These are phyloP conservation scores for Cichlasoma orientale DNA, from an alignment of 2,797 vertebrate species.

Conservation along the genomic window DNA sequence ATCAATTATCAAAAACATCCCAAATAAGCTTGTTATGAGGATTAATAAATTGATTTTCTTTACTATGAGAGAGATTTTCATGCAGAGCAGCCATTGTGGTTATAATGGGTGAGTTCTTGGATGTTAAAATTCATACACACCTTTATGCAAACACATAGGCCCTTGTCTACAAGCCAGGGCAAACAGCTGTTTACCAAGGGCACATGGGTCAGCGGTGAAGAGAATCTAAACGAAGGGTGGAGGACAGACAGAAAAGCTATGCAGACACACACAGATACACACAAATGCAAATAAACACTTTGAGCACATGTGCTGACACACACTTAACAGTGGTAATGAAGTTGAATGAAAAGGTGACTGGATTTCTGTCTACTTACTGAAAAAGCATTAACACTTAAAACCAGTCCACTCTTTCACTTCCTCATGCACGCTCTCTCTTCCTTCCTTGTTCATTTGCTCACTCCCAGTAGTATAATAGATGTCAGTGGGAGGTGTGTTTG, in stretches of 20 bases:
- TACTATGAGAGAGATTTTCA: conserved; percentile 2
- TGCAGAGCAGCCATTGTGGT: not conserved
- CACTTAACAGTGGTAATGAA: conserved; percentile 4
- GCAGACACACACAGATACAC: not conserved
- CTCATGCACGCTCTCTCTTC: not conserved
- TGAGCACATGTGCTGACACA: conserved; percentile 1
- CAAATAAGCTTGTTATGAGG: not conserved
- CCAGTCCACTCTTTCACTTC: not conserved
- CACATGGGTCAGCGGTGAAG: conserved; percentile 42
- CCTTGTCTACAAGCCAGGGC: conserved; percentile 32
- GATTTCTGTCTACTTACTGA: conserved; percentile 4
- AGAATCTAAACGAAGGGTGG: conserved; percentile 48
- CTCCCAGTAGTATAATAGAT: conserved; percentile 16
- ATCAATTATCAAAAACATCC: not conserved
- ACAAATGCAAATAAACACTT: conserved; percentile 1
- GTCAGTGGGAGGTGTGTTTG: conserved; percentile 54
- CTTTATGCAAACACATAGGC: conserved; percentile 13
- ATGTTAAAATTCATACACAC: conserved; percentile 21
- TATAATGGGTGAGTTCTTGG: conserved; percentile 3
- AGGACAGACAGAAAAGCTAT: conserved; percentile 15
- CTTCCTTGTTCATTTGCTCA: not conserved
- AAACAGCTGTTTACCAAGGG: conserved; percentile 49
- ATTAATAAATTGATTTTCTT: not conserved
- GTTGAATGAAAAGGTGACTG: conserved; percentile 27
- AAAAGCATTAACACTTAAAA: not conserved